phyloP scores from a whole-genome alignment of 2,888 invertebrate species.

The Leptopilina drosophilae region DNA sequence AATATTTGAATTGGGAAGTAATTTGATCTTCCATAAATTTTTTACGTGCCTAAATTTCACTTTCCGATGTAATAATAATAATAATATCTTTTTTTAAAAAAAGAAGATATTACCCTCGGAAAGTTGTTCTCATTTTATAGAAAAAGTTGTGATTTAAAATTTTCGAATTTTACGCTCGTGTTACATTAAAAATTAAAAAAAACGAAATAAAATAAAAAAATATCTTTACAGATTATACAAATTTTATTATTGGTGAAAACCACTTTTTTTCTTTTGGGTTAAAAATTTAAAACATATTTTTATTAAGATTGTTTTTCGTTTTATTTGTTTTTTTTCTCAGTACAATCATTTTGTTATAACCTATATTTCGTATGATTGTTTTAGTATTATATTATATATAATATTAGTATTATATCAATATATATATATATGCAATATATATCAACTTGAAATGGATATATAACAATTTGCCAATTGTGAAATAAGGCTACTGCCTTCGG shows the following conservation, averaged over 20 bases:
- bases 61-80: neutral
- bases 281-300: no score
- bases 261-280: no score
- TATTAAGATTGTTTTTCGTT: no score
- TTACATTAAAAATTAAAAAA: slow-evolving; percentile 18
- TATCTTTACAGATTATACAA: slow-evolving; percentile 14
- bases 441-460: slow-evolving; percentile 16
- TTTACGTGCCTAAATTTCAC: slow-evolving; percentile 37
- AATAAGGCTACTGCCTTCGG: slow-evolving; percentile 14
- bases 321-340: neutral
- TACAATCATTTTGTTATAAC: neutral
- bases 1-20: neutral
- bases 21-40: slow-evolving; percentile 29
- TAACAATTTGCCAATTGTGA: slow-evolving; percentile 10
- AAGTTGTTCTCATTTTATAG: slow-evolving; percentile 19
- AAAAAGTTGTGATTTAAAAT: slow-evolving; percentile 43
- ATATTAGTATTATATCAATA: neutral
- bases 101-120: neutral
- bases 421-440: no score
- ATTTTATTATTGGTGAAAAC: neutral
- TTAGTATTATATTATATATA: neutral
- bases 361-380: neutral
- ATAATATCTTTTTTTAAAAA: neutral
- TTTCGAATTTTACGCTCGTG: slow-evolving; percentile 33
- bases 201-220: slow-evolving; percentile 19